Conservation (phyloP, 2,797 vertebrate genomes). For the Coccyzus lansbergi region DNA sequence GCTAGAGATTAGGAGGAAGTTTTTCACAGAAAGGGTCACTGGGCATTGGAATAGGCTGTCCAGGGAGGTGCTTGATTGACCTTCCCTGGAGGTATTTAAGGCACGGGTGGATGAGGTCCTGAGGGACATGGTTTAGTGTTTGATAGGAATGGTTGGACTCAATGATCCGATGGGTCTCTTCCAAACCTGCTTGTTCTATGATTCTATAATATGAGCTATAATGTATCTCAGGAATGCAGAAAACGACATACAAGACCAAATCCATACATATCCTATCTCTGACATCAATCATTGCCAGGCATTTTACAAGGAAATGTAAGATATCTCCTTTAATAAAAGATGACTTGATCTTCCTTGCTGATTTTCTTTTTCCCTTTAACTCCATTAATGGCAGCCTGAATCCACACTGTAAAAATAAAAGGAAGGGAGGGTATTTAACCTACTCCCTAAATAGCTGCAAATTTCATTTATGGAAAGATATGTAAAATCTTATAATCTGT, state of each 20-base stretch:
- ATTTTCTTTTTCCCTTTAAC: background rate
- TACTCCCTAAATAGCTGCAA: background rate
- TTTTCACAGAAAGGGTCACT: no score
- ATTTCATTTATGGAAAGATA: background rate
- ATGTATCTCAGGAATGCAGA: background rate
- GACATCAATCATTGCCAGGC: background rate
- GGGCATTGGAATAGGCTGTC: no score
- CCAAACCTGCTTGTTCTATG: no score
- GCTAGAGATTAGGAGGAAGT: no score
- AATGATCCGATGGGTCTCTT: no score
- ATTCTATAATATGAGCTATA: no score
- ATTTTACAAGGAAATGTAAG: background rate
- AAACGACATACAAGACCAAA: background rate
- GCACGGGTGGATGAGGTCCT: no score
- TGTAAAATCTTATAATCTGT: background rate
- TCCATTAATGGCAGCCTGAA: background rate
- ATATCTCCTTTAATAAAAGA: background rate
- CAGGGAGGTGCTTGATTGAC: no score
- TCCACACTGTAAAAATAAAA: background rate
- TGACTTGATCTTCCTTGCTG: background rate
- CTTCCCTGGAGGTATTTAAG: no score
- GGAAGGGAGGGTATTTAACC: background rate
- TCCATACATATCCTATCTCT: background rate
- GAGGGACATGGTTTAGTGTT: no score
- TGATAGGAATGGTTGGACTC: no score